Base-by-base conservation (phyloP, 2,113 vertebrate genomes). In the Zapus hudsonius region DNA sequence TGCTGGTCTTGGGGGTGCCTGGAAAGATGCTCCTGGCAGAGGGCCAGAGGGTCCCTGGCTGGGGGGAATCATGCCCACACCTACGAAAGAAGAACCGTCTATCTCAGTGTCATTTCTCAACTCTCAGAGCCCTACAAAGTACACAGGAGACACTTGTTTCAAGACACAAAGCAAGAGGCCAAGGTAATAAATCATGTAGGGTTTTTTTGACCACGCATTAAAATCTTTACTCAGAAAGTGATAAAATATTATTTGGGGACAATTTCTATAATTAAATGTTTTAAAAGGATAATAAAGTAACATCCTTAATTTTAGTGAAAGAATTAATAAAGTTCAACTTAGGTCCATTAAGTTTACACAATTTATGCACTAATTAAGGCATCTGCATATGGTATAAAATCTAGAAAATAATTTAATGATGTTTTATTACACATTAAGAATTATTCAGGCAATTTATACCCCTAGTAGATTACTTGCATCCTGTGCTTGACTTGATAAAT, bases 11-110 rank as follows among this genome's bases (percentile, higher is more conserved):
- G 90, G 82, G 38, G 73, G 82, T 19, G 96, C 93, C 82, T 98
- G 98, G 94, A 98, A 98, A 69, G 97, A 74, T 11, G 97, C 95
- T n/a, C 94, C 97, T 29, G 96, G 70, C 0, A 85, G 94, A 70
- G 98, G 95, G 27, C 97, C 97, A 2, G 97, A 96, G 83, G 98
- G 94, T 2, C 94, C 66, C 25, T 86, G 92, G 38, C 97, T 85
- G 75, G 95, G 96, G 0, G 96, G 95, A 80, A 98, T 25, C 75
- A 97, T 55, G 42, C 97, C 97, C n/a, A 98, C 96, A 92, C 98
- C 99, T 99, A 95, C 72, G 0, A 20, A 55, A 67, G 52, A 13
- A 90, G 80, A 87, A 84, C 4, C 75, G 0, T 70, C n/a, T 4
- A 61, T 2, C 5, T 88, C 0, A 81, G 42, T 0, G 8, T 17